Base-by-base conservation (phyloP, 2,797 vertebrate genomes). In the Phrynocephalus vlangalii region DNA sequence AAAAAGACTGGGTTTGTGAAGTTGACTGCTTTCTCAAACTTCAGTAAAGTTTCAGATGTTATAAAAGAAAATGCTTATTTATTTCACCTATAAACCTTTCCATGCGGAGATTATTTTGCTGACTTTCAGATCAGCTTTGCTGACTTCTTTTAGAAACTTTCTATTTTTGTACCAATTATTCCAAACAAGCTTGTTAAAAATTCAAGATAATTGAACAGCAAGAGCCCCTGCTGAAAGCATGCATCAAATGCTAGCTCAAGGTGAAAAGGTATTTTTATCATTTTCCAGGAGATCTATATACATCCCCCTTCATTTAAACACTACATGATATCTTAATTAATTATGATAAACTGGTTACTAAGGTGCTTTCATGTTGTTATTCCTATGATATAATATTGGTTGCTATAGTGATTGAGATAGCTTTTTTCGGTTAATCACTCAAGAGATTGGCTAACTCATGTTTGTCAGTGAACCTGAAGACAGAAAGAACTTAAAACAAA, bases 341-440 rank as follows among this genome's bases (percentile, higher is more conserved):
- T 97, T 95, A 96, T 94, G 95, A 94, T 96, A 96, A 97, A 97
- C 94, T 96, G 94, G 96, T 96, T 96, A 96, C 96, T 95, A 95
- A 94, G 95, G 95, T 92, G 95, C 94, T 95, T 95, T 96, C 97
- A 94, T 86, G 95, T 96, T 95, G 96, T 96, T 97, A 96, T 89
- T 96, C 93, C 94, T 71, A 93, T 96, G 96, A 96, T 97, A 96
- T 97, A 97, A 97, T 97, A 96, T 91, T 91, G 95, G 97, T 97
- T 97, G 96, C 97, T 95, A 97, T 97, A 96, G 97, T 83, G 94
- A 97, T 44, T 93, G 92, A 95, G 96, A 95, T 95, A 92, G 91
- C 92, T 96, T 96, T 95, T 95, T 94, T n/a, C n/a, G 60, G 94
- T 95, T 97, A 97, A 97, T 97, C 96, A 96, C 88, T 96, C 93